Evolutionary conservation across 2,113 vertebrate species (phyloP), one percentile per base, ranked within the genome.

Genomic region (Cyprinodon brontotheroides): DNA sequence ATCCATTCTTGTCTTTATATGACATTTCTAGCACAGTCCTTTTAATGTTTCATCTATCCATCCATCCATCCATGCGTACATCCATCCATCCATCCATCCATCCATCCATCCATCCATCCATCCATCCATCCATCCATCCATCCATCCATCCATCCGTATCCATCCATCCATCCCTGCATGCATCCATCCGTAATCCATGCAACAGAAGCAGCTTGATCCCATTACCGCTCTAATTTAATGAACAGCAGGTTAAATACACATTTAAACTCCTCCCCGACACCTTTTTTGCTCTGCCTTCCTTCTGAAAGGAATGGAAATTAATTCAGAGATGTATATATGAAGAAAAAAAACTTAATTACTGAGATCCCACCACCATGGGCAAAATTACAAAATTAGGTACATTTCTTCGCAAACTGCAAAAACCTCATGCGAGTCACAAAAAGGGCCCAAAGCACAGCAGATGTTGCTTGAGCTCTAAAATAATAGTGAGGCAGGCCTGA

Each of bases 391-490:
- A 78, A 74, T 14, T 73, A 60, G 79, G 67, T 78, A 75, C 82
- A 61, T 84, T 76, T 87, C 75, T 86, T 77, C 83, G 77, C 50
- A 85, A 77, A 86, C 78, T 82, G 84, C 65, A 74, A 45, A 79
- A 72, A 50, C 48, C 86, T 85, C 86, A 78, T 64, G 83, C 48
- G 84, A 84, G 79, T 89, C 81, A 86, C 22, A 5, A 77, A 72
- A 36, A 74, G n/a, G 69, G 79, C 90, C 83, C 91, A 87, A 11
- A 92, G 89, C 91, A 84, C 84, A 90, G 88, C 91, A 92, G 91
- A 92, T 92, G 91, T 88, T 91, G 77, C 90, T 80, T 74, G 77
- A 86, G 85, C 88, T 87, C 84, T 83, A 74, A 91, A 92, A 92
- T 84, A 87, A 91, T 84, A 86, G 78, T 86, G 81, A 81, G 74